Evolutionary conservation across 2,113 vertebrate genomes (phyloP), one percentile per base, ranked within the genome.

Genomic region (Podarcis cretensis): DNA sequence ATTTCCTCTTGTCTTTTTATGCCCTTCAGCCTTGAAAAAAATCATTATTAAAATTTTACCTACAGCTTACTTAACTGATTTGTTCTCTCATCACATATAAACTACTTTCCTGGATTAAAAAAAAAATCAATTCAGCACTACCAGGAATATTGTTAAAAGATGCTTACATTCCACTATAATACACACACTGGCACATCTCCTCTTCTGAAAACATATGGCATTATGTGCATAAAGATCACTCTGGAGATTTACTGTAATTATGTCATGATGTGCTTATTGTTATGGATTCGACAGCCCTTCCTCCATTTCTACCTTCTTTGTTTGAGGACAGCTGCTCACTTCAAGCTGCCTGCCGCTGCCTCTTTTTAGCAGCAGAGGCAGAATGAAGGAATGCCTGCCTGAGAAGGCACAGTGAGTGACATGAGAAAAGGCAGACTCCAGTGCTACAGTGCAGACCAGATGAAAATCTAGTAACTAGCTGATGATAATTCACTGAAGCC

Each of bases 291-390:
- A 88, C 89, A 94, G 93, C 87, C 89, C 96, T 95, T 90, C 90
- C 92, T 96, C 90, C 83, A 74, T 91, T 82, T 95, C 91, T 96
- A 96, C 95, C 95, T 96, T 94, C 93, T 96, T 96, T 96, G 95
- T 92, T 94, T 12, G 54, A 93, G 94, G 96, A 95, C 96, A 97
- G 96, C 96, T 97, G 96, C 91, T 94, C 90, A 73, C 75, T 96
- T 94, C 95, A 96, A 97, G 95, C 95, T 96, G 93, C 74, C 65
- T 83, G 78, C 35, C 54, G 25, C 85, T 96, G 93, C 87, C 94
- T 95, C 93, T 73, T 96, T 96, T 90, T 32, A 93, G 94, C 0
- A 0, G 89, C 86, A 94, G 93, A 90, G 86, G 77, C 86, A 89
- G 93, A 96, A 93, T 90, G 93, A 96, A 95, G 88, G 91, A 94